phyloP scores from a whole-genome alignment of 2,797 vertebrate species.

The Neomorphus geoffroyi region DNA sequence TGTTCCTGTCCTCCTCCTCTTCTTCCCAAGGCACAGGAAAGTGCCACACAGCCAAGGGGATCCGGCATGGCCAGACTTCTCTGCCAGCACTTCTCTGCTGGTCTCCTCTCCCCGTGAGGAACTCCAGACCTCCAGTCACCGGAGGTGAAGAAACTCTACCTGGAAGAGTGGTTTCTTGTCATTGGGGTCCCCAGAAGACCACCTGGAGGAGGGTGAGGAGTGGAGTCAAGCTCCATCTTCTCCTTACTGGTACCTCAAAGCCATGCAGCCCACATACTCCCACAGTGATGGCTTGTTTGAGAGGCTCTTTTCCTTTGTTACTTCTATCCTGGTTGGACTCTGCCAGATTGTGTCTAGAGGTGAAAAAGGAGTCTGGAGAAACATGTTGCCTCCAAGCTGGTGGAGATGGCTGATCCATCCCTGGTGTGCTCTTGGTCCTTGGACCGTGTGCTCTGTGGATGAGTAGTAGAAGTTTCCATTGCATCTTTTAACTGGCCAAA shows the following conservation, averaged over 20 bases:
- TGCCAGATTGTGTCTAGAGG: not conserved
- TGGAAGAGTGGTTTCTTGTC: not conserved
- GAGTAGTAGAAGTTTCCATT: not conserved
- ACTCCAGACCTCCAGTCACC: not conserved
- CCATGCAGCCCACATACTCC: not conserved
- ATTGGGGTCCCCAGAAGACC: not conserved
- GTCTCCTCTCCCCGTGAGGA: not conserved
- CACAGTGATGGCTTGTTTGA: not conserved
- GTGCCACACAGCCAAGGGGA: not conserved
- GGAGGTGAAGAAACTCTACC: not conserved
- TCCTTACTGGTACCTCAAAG: not conserved
- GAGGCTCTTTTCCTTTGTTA: not conserved
- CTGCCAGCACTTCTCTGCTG: rapidly evolving
- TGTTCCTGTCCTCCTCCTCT: not conserved
- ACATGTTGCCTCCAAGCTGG: rapidly evolving
- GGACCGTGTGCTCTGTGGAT: rapidly evolving
- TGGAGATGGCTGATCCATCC: not conserved
- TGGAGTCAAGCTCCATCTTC: rapidly evolving
- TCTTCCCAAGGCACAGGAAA: not conserved
- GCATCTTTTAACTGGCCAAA: not conserved
- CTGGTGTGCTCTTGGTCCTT: rapidly evolving
- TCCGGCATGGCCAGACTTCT: not conserved
- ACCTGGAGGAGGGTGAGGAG: not conserved
- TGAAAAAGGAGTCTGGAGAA: not conserved
- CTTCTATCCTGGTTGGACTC: not conserved